Base-by-base conservation (phyloP, 2,113 vertebrate genomes). In the Tonatia bakeri region DNA sequence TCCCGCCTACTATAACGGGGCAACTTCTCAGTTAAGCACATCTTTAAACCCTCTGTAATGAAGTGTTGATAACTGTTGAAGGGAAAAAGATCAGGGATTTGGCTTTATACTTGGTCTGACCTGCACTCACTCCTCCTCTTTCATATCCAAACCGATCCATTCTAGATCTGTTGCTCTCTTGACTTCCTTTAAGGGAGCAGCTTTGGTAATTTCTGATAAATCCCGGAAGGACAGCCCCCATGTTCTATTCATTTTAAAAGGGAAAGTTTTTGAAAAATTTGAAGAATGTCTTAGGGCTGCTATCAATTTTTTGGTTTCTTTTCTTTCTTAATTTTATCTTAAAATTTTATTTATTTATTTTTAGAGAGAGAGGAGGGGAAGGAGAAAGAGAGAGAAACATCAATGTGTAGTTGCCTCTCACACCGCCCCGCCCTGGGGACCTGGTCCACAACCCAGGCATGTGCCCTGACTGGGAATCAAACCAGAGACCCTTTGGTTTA, bases 161-260 rank as follows among this genome's bases (percentile, higher is more conserved):
- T 31, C 0, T 12, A 33, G n/a, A 77, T 65, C 61, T 47, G 26
- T 47, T 80, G 52, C 14, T 73, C 36, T 90, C 43, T 80, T 33
- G n/a, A 9, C 38, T 83, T 92, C 87, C 13, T 31, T 72, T 82
- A 87, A 92, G 52, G 20, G n/a, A 40, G 26, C 54, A 90, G 11
- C 15, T 87, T 79, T 95, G 31, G 28, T 73, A 31, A 90, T 94
- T 97, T 92, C 69, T 90, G 40, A 69, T 84, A 73, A 65, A 87
- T 45, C 45, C 82, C 36, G 38, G 33, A 86, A 96, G 47, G 54
- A 52, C 36, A 17, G 12, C 43, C 22, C 22, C 59, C 20, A 77
- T 82, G 28, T 59, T 87, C n/a, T 87, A 69, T 73, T 65, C 80
- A 70, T 45, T 89, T 70, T 86, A 76, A 92, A 94, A 38, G 20